These are phyloP conservation scores for Diplodus sargus DNA, from an alignment of 2,797 vertebrate species.

Conservation along the genomic window DNA sequence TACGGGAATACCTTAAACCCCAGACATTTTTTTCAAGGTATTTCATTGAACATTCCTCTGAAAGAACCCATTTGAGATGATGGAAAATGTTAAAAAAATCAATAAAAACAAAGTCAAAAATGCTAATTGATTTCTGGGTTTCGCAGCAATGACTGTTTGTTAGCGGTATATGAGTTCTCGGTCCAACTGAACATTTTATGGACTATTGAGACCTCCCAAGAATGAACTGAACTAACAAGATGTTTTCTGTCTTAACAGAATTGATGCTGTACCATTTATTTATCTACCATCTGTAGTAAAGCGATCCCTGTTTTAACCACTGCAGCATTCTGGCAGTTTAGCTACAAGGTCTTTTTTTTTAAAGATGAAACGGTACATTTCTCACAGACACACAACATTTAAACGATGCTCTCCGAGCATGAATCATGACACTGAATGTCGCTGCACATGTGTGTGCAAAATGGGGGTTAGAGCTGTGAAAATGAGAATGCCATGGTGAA, in stretches of 20 bases:
- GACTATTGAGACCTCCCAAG: too few relatives aligned
- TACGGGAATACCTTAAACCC: too few relatives aligned
- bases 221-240: background rate
- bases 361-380: conserved; percentile 5
- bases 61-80: too few relatives aligned
- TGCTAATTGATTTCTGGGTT: too few relatives aligned
- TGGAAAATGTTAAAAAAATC: too few relatives aligned
- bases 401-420: conserved; percentile 22
- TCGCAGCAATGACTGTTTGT: too few relatives aligned
- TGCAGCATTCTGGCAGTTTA: background rate
- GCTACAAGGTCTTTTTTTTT: background rate
- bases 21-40: too few relatives aligned
- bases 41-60: too few relatives aligned
- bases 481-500: conserved; percentile 60
- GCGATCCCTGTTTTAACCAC: background rate
- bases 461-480: conserved; percentile 32
- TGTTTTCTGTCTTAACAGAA: background rate
- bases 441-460: conserved; percentile 45
- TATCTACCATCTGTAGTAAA: background rate
- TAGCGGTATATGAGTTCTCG: too few relatives aligned
- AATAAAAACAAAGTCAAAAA: too few relatives aligned
- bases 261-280: background rate
- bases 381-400: conserved; percentile 1
- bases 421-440: conserved; percentile 41
- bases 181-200: too few relatives aligned